Evolutionary conservation across 2,888 invertebrate genomes (phyloP), one percentile per base, ranked within the genome.

Genomic region (Gymnoscelis rufifasciata): DNA sequence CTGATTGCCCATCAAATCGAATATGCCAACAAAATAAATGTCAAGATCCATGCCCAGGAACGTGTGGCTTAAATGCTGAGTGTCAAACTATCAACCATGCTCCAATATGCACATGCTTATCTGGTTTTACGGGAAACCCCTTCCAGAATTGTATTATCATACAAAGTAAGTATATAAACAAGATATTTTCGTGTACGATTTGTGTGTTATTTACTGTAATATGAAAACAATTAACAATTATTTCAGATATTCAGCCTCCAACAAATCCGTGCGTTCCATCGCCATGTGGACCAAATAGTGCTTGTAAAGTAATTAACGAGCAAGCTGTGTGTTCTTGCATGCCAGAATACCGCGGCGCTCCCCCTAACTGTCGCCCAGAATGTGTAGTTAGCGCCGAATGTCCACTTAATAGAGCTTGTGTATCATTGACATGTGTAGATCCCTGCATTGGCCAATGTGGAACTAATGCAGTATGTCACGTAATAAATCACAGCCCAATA

Each of bases 211-310:
- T n/a, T n/a, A n/a, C 13, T 3, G 6, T 38, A 15, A 6, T 30
- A 11, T 28, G 7, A 23, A 23, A 8, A 10, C 11, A 31, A 24
- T 11, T 2, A 7, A 7, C 23, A 29, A 28, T 23, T 35, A 41
- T 74, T 79, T 60, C 69, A 88, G 89, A 74, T 52, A 57, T 68
- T 43, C 75, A 76, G 55, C 52, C 55, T 47, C 72, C 68, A 56
- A 53, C 62, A 44, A 68, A 92, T 64, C 94, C 94, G 1, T 95
- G 95, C 66, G 78, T 88, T 53, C 94, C 95, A 39, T 92, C 93
- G 1, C 95, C 95, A 0, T 96, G 96, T 69, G 96, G 96, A 27
- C 92, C 94, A 4, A 95, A 95, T 67, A 94, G 95, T 54, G 89
- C 92, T 61, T 96, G 96, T 66, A 91, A 92, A 60, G 93, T 92